Conservation (phyloP, 64 coral and sea anemone species). For the Catalaphyllia jardinei region DNA sequence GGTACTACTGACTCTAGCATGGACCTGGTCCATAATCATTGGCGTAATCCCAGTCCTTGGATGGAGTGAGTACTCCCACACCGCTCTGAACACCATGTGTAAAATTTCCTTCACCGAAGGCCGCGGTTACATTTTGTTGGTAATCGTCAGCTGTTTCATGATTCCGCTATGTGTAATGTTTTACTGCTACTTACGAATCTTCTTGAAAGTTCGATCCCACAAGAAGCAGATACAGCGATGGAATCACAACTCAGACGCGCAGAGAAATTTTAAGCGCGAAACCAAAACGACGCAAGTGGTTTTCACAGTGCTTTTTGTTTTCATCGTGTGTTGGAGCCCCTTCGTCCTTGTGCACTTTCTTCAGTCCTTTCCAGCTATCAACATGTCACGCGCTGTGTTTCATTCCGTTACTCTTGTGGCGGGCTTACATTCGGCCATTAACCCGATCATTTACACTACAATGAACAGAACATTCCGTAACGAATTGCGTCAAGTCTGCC, state of each 20-base stretch:
- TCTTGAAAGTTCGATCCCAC: conserved; percentile 81
- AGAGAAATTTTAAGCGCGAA: conserved; percentile 67
- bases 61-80: conserved; percentile 74
- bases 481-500: conserved; percentile 55
- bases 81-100: conserved; percentile 69
- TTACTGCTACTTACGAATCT: conserved; percentile 89
- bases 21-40: conserved; percentile 62
- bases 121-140: conserved; percentile 71
- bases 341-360: conserved; percentile 91
- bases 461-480: conserved; percentile 90
- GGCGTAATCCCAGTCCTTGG: conserved; percentile 77
- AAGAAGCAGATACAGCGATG: conserved; percentile 63
- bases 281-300: conserved; percentile 92
- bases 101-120: conserved; percentile 81
- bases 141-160: conserved; percentile 69
- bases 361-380: conserved; percentile 43
- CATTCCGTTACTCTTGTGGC: conserved; percentile 62
- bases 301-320: conserved; percentile 89
- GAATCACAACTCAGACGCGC: conserved; percentile 22
- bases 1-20: conserved; percentile 58
- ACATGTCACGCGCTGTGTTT: conserved; percentile 58
- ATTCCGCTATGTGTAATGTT: conserved; percentile 84
- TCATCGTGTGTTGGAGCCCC: conserved; percentile 83
- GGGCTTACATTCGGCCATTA: conserved; percentile 79
- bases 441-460: conserved; percentile 83